Evolutionary conservation across 2,113 vertebrate species (phyloP), one percentile per base, ranked within the genome.

Genomic region (Egretta garzetta): DNA sequence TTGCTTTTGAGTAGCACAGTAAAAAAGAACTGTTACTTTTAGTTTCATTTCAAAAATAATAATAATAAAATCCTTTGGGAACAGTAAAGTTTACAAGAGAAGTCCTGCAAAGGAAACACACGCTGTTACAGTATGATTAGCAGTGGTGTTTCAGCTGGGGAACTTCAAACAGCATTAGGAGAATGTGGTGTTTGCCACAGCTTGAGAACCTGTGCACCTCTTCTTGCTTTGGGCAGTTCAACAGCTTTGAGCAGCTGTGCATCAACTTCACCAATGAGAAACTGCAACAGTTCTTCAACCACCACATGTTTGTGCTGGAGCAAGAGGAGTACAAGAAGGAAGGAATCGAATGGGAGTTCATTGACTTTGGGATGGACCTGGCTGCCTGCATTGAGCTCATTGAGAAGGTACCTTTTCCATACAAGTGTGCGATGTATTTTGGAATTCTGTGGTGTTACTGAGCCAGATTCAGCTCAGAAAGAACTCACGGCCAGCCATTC

Each of bases 241-340:
- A 98, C 95, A 98, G 97, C 96, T 66, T 98, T 26, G 98, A 98
- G 88, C 97, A 98, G 88, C 96, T 98, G 27, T 98, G 98, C 73
- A 98, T 98, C 94, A 98, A 98, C 96, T 98, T 98, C 96, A 98
- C 98, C 94, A 98, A 98, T 0, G 98, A 98, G 97, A 98, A 98
- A n/a, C 97, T 98, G 93, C 98, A 98, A 18, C 98, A 98, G 97
- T 98, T 98, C 35, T 98, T 98, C 98, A 98, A 98, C 97, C 98
- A 98, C 81, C 98, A 98, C 97, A 98, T 98, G 98, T 98, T 98
- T 0, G 97, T 98, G 89, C 95, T 98, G 97, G 98, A 98, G 93
- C 98, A 98, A 89, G 98, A 98, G 58, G 98, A 98, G 39, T 98
- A 98, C 95, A 98, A 98, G 90, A 98, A 98, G 89, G 98, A 98